These are phyloP conservation scores for Sialia sialis DNA, from an alignment of 2,113 vertebrate genomes.

Conservation along the genomic window DNA sequence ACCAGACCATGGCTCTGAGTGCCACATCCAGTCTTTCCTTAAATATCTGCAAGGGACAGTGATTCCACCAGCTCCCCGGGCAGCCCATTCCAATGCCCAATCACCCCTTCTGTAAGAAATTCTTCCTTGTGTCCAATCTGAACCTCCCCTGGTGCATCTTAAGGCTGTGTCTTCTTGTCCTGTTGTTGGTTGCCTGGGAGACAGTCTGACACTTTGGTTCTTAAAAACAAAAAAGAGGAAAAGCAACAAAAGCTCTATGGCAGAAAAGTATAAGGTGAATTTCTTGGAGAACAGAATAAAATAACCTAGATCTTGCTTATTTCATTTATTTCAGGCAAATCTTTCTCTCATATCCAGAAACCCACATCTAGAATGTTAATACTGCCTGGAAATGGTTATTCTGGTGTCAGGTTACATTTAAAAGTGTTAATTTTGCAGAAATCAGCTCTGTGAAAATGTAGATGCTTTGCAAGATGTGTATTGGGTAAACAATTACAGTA, in stretches of 20 bases:
- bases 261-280: background rate
- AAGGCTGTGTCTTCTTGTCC: too few species aligned
- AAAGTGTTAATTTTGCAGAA: background rate
- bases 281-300: background rate
- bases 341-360: background rate
- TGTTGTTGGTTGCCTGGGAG: background rate
- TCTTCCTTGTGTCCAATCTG: background rate
- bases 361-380: background rate
- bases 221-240: background rate
- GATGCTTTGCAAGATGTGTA: background rate
- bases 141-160: background rate
- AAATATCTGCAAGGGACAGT: background rate
- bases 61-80: background rate
- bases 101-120: background rate
- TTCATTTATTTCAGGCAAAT: background rate
- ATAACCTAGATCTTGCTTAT: background rate
- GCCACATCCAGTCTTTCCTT: background rate
- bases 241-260: background rate
- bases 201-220: background rate
- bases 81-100: background rate
- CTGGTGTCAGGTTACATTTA: background rate
- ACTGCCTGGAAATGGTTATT: background rate
- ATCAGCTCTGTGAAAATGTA: background rate
- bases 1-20: background rate
- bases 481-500: too few species aligned